Percentiles rank a stretch among this genome's conserved stretches.
Conservation (phyloP, 2,888 invertebrate species). For the Orthosia incerta region DNA sequence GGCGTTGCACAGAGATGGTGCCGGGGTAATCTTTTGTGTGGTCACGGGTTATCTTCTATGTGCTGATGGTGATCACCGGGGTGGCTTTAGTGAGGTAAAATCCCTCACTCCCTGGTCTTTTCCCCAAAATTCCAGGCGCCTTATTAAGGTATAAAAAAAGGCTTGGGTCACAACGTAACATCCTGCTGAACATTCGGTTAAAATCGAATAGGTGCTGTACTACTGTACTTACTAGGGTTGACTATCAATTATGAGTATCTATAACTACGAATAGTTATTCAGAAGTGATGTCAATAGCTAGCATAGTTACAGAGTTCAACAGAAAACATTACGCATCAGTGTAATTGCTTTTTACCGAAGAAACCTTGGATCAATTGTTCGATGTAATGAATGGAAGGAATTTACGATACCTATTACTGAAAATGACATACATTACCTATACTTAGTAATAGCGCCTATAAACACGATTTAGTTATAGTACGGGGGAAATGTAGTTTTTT, state of each 20-base stretch:
- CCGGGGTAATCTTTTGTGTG: too few relatives aligned
- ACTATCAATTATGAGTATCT: not conserved
- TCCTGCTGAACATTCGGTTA: not conserved
- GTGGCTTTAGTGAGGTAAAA: too few relatives aligned
- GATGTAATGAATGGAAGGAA: conserved; percentile 46
- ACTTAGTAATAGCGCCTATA: not conserved
- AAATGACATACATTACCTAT: conserved; percentile 5
- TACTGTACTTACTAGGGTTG: not conserved
- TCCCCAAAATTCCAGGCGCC: too few relatives aligned
- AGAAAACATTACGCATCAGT: conserved; percentile 51
- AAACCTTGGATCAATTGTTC: conserved; percentile 63
- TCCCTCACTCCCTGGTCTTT: too few relatives aligned
- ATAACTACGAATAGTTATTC: not conserved
- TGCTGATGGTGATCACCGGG: too few relatives aligned
- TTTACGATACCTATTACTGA: conserved; percentile 41
- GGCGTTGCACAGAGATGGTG: too few relatives aligned
- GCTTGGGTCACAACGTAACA: too few relatives aligned
- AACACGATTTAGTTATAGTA: not conserved
- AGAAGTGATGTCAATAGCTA: conserved; percentile 43
- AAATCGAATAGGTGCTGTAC: not conserved
- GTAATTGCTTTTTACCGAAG: conserved; percentile 56
- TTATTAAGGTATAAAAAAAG: too few relatives aligned
- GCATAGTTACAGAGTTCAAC: conserved; percentile 44
- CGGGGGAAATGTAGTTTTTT: too few relatives aligned
- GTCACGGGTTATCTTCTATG: too few relatives aligned